phyloP scores from a whole-genome alignment of 1,140 invertebrate genomes.

The Caenorhabditis latens region DNA sequence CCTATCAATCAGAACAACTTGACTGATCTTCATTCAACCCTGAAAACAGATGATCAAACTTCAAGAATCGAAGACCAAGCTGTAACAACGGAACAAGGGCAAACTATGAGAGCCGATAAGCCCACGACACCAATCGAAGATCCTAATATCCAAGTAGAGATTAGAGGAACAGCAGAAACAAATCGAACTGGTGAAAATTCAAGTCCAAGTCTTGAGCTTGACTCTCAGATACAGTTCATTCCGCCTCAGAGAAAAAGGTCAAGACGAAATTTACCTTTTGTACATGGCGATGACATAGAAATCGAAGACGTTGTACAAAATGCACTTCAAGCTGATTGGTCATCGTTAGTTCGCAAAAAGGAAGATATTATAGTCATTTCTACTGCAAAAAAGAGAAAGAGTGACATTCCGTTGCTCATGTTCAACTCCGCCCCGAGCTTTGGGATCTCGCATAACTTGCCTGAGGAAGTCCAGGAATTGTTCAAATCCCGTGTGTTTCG shows the following conservation, averaged over 20 bases:
- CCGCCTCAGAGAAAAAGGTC: not conserved
- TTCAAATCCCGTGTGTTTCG: not conserved
- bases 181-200: no score
- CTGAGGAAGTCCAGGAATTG: not conserved
- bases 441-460: no score
- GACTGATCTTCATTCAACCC: slow-evolving; percentile 16
- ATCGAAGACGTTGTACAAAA: slow-evolving; percentile 13
- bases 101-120: no score
- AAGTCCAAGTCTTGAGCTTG: not conserved
- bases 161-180: no score
- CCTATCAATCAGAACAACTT: slow-evolving; percentile 17
- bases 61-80: no score
- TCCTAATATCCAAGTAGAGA: no score
- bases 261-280: not conserved
- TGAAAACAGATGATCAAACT: not conserved
- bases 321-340: not conserved
- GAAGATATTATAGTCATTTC: not conserved
- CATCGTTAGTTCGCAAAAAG: not conserved
- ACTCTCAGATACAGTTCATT: not conserved
- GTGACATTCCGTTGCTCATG: not conserved
- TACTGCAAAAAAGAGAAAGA: no score
- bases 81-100: no score
- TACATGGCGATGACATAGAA: not conserved
- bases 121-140: no score
- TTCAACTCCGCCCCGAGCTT: not conserved